Percentiles rank a stretch among this genome's conserved stretches.
Conservation (phyloP, 2,797 vertebrate genomes). For the Parambassis ranga region DNA sequence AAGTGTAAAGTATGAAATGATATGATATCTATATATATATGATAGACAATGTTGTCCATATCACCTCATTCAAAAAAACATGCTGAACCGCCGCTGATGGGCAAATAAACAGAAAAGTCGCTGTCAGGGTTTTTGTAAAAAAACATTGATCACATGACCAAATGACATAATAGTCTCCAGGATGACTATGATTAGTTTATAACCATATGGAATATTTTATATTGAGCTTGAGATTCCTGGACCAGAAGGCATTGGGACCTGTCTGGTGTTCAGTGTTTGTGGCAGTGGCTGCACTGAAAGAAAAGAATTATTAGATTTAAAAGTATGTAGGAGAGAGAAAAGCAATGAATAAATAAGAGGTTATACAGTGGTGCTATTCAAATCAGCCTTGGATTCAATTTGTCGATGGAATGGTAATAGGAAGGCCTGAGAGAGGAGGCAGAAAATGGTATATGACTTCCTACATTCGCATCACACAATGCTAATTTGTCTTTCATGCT, state of each 20-base stretch:
- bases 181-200: slow-evolving; percentile 19
- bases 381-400: slow-evolving; percentile 81
- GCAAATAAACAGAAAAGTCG: background rate
- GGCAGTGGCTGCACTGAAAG: slow-evolving; percentile 41
- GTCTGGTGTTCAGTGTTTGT: slow-evolving; percentile 50
- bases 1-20: no score
- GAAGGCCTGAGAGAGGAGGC: slow-evolving; percentile 62
- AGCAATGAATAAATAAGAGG: slow-evolving; percentile 84
- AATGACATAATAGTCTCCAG: background rate
- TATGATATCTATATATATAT: no score
- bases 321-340: slow-evolving; percentile 72
- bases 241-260: slow-evolving; percentile 34
- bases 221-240: slow-evolving; percentile 30
- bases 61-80: no score
- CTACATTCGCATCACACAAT: slow-evolving; percentile 61
- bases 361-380: slow-evolving; percentile 80
- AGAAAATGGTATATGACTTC: slow-evolving; percentile 73
- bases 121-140: background rate
- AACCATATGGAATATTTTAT: slow-evolving; percentile 43
- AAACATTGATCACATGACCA: slow-evolving; percentile 21
- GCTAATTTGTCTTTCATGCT: slow-evolving; percentile 77
- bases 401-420: slow-evolving; percentile 76
- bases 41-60: no score
- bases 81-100: no score
- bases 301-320: slow-evolving; percentile 79